Base-by-base conservation (phyloP, 2,888 invertebrate species). In the Monopis laevigella region DNA sequence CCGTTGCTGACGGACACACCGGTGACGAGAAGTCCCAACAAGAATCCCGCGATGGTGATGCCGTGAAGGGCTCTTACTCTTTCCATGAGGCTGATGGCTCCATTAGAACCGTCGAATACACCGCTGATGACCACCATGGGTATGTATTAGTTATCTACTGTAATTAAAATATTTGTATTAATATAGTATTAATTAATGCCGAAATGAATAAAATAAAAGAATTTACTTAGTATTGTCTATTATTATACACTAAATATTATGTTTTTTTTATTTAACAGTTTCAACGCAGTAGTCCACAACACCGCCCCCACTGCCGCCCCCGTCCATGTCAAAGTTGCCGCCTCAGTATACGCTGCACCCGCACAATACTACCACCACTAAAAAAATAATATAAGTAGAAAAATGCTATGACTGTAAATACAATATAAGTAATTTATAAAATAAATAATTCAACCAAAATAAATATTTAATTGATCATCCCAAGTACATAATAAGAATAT, bases 21-120 rank as follows among this genome's bases (percentile, higher is more conserved):
- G 83, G 83, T 34, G 84, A 84, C 66, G 70, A 78, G 62, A 83
- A 84, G 65, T 68, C 71, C 45, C 83, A 82, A 59, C 75, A 81
- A 46, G 84, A 84, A 56, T 52, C 56, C 45, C 70, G 77, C 48
- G 82, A 83, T 50, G 83, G 83, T 30, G 83, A 83, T 50, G 75
- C 68, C 1, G 83, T 83, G 47, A 77, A 77, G 56, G 84, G 83
- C 51, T 69, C 73, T 10, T 82, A 84, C 71, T 78, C 81, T 12
- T 62, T 83, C 51, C 72, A 75, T 47, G 83, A 83, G 55, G 78
- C 83, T 38, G 83, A 83, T 54, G 83, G 83, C 54, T 82, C 82
- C 60, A 56, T 78, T 58, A 68, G 83, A 49, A 82, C 78, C 47
- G 83, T 83, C 47, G 71, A 82, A 58, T 83, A 83, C 68, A 59